Evolutionary conservation across 2,888 invertebrate species (phyloP), one percentile per base, ranked within the genome.

Genomic region (Plemyria rubiginata): DNA sequence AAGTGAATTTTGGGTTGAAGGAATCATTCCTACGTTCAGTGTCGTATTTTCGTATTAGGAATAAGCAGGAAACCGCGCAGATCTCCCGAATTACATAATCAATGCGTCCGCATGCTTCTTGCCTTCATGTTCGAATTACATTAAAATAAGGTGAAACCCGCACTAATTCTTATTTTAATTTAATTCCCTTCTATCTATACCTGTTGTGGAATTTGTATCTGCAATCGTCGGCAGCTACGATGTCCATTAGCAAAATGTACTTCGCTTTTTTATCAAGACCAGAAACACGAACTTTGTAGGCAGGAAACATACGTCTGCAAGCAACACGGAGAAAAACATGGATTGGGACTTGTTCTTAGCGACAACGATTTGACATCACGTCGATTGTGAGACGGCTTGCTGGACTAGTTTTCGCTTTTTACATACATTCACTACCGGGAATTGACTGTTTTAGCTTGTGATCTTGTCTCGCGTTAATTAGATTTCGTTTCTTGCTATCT

Each of bases 261-360:
- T 98, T 98, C 94, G 98, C 96, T 94, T 97, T 96, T 95, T 97
- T 98, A 96, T 98, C 98, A 94, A 98, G 95, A 90, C 98, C 98
- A 94, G 97, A 96, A 86, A 98, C 96, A 94, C 98, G 96, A 90
- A 98, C 98, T 95, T 98, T 98, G 96, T 96, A 98, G 94, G 98
- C 97, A 93, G 98, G 98, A 95, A 98, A 98, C 97, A 98, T 98
- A 94, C 98, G 97, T 95, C 98, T 98, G 96, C 93, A 94, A 95
- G 94, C 94, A 93, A 93, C 85, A 88, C 83, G 90, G 88, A 92
- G 91, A 92, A 92, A 91, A 89, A 90, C 89, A 90, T 90, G 87
- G 88, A 81, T 90, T 84, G 87, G 86, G 88, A 85, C 87, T 87
- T 76, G 90, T 88, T 88, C 87, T 87, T 84, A 81, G 88, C 87